phyloP scores from a whole-genome alignment of 2,113 vertebrate species.

The Onychorhynchus coronatus region DNA sequence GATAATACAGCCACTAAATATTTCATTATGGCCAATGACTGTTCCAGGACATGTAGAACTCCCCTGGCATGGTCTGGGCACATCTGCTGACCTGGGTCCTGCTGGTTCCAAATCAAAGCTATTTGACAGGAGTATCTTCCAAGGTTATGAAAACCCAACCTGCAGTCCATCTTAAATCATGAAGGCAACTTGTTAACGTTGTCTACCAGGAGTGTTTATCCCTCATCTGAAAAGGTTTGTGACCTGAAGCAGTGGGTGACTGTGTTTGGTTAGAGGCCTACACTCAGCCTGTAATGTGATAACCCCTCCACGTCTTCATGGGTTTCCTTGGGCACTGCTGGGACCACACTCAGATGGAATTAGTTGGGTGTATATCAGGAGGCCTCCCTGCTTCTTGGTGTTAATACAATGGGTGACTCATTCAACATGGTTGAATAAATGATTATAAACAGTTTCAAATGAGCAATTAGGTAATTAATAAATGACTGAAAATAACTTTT shows the following conservation, averaged over 20 bases:
- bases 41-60: neutral
- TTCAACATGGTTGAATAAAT: neutral
- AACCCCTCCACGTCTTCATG: neutral
- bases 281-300: accelerated
- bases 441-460: neutral
- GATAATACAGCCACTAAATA: neutral
- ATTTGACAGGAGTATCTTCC: neutral
- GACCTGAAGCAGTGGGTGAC: neutral
- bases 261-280: neutral
- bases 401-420: neutral
- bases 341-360: neutral
- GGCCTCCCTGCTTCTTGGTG: neutral
- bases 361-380: accelerated
- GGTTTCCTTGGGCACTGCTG: neutral
- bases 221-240: neutral
- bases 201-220: neutral
- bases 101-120: neutral
- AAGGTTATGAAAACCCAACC: neutral
- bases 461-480: neutral
- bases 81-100: neutral
- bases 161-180: neutral
- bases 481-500: neutral
- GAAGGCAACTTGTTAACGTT: neutral
- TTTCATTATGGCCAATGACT: neutral
- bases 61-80: neutral